phyloP scores from a whole-genome alignment of 1,140 invertebrate species.

The Sesamia nonagrioides region DNA sequence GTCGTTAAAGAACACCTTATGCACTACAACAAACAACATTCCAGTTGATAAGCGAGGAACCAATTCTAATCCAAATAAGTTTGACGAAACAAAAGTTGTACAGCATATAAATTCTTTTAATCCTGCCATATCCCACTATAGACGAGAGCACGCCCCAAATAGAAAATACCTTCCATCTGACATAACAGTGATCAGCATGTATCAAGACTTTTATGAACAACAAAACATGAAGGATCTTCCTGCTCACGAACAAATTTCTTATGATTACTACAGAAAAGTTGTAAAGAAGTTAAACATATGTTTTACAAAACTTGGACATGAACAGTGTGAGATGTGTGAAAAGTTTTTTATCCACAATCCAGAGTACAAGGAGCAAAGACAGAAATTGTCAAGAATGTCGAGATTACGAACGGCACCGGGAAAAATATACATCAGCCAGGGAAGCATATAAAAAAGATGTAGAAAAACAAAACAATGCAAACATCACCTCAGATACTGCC shows the following conservation, averaged over 20 bases:
- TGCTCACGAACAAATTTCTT: constrained; percentile 9
- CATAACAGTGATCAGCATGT: too few species aligned
- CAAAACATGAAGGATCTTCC: constrained; percentile 19
- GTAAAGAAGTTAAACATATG: constrained; percentile 20
- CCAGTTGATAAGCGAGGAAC: too few species aligned
- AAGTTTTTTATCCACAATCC: constrained; percentile 15
- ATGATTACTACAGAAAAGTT: constrained; percentile 19
- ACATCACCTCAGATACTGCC: background rate
- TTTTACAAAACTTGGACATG: constrained; percentile 23
- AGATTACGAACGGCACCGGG: constrained; percentile 13
- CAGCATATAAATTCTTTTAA: constrained; percentile 28
- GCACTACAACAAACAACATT: too few species aligned
- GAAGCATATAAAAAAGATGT: constrained; percentile 12
- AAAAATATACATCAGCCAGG: constrained; percentile 14
- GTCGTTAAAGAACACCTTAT: too few species aligned
- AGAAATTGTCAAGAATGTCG: constrained; percentile 19
- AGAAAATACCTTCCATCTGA: too few species aligned
- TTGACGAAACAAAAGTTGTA: constrained; percentile 5
- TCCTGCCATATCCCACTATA: constrained; percentile 34
- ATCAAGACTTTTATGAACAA: too few species aligned
- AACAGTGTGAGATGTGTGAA: constrained; percentile 30
- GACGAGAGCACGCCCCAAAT: constrained; percentile 32
- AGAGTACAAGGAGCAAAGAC: constrained; percentile 5
- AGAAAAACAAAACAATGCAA: constrained; percentile 19
- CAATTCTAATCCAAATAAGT: constrained; percentile 23